Base-by-base conservation (phyloP, 2,888 invertebrate genomes). In the Ormia ochracea region DNA sequence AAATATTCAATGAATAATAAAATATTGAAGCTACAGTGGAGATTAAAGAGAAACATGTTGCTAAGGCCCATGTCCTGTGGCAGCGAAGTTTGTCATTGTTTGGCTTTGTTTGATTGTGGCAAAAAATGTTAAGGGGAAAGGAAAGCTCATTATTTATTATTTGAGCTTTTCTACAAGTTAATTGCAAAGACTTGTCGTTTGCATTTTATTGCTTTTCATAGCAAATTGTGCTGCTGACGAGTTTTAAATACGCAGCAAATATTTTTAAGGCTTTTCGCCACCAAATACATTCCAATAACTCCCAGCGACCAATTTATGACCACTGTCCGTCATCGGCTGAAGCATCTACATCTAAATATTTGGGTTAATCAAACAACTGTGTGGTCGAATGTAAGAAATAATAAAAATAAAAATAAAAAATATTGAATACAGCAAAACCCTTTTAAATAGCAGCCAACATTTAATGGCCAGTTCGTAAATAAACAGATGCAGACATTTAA, bases 401-500 rank as follows among this genome's bases (percentile, higher is more conserved):
- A 28, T 4, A n/a, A 19, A 4, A 36, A 38, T 7, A 45, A n/a
- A 6, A 56, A 52, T 4, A 58, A 19, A 31, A n/a, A 26, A 50
- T n/a, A 38, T 12, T 56, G 41, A 41, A 41, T 41, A 58, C 58
- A 76, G 6, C 48, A 38, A 76, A 68, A 76, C 68, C 75, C 75
- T 76, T 76, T 61, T 48, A 74, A 74, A 50, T 23, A 58, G 19
- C 61, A 54, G 52, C 43, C 66, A 23, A 66, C 61, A 66, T 48
- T 61, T 76, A 68, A 69, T 69, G 68, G 6, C 68, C 66, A 61
- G 68, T 75, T 68, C 59, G 59, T 68, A 54, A 76, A 76, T 54
- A 69, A 76, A 76, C 61, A 69, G 26, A 69, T 56, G 68, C 75
- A 68, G 45, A 61, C 75, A 68, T 52, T 61, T 45, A 73, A 73